Conservation (phyloP, 2,888 invertebrate species). For the Synergus umbraculus region DNA sequence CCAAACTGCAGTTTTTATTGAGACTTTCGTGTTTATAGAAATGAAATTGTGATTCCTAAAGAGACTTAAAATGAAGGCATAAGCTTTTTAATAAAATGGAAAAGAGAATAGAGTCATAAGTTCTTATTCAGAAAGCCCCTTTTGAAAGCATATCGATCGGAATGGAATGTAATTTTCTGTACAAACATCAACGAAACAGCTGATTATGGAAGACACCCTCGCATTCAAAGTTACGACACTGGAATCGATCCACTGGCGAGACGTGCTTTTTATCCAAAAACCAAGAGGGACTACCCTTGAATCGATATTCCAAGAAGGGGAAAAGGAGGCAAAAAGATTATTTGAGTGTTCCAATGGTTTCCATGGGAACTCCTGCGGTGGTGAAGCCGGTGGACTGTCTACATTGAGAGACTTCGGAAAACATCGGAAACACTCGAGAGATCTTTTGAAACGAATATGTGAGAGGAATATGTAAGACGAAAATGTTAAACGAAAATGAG, state of each 20-base stretch:
- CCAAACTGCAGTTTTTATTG: background rate
- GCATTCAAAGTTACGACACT: background rate
- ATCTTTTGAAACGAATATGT: too few species aligned
- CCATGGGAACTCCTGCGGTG: slow-evolving; percentile 65
- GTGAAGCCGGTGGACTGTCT: slow-evolving; percentile 27
- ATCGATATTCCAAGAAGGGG: slow-evolving; percentile 33
- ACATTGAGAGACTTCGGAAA: background rate
- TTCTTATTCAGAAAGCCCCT: background rate
- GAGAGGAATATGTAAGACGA: too few species aligned
- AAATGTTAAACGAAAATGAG: too few species aligned
- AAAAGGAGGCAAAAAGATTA: background rate
- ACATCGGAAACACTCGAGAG: too few species aligned
- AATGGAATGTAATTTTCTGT: slow-evolving; percentile 4
- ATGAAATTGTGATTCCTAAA: background rate
- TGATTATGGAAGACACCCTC: slow-evolving; percentile 9
- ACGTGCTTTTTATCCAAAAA: slow-evolving; percentile 20
- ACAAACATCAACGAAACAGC: slow-evolving; percentile 1
- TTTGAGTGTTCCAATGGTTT: slow-evolving; percentile 62
- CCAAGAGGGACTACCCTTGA: slow-evolving; percentile 13
- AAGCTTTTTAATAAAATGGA: background rate
- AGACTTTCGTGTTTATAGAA: background rate
- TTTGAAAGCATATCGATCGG: background rate
- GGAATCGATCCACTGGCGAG: background rate
- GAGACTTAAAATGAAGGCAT: background rate
- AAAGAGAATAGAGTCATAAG: background rate